phyloP scores from a whole-genome alignment of 92 coral and sea anemone species.

The Epizoanthus illoricatus region DNA sequence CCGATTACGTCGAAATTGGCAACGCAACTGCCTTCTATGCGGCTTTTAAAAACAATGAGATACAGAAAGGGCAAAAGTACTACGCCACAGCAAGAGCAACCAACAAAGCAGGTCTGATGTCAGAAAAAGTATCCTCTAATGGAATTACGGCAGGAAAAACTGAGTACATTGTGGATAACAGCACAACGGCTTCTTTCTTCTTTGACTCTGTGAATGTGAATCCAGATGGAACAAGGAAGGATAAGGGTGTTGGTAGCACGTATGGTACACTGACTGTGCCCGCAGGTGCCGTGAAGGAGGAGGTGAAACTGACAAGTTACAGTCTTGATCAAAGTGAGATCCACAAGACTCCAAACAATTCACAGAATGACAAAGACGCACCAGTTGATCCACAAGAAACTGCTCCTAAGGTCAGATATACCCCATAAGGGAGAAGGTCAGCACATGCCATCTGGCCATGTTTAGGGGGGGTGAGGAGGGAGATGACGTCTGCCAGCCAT shows the following conservation, averaged over 20 bases:
- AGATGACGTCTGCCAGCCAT: too few species aligned
- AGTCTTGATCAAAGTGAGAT: too few species aligned
- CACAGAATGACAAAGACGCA: too few species aligned
- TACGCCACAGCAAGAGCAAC: constrained; percentile 72
- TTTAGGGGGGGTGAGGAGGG: too few species aligned
- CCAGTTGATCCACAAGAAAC: too few species aligned
- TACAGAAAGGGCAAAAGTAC: constrained; percentile 53
- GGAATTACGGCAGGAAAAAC: constrained; percentile 74
- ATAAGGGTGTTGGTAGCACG: constrained; percentile 79
- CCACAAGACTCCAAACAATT: too few species aligned
- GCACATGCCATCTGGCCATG: too few species aligned
- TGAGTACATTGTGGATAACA: constrained; percentile 63
- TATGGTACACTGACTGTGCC: constrained; percentile 88
- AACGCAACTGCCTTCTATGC: constrained; percentile 65
- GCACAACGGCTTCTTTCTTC: constrained; percentile 79
- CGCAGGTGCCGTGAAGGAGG: constrained; percentile 78
- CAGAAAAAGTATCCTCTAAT: constrained; percentile 59
- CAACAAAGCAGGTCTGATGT: constrained; percentile 67
- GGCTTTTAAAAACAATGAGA: constrained; percentile 44
- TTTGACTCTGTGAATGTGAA: constrained; percentile 84
- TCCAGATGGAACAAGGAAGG: constrained; percentile 70
- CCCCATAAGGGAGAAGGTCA: constrained; percentile 5
- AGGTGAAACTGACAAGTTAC: constrained; percentile 74
- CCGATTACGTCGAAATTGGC: constrained; percentile 66
- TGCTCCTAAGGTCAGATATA: constrained; percentile 47